Base-by-base conservation (phyloP, 2,888 invertebrate species). In the Fragum fragum region DNA sequence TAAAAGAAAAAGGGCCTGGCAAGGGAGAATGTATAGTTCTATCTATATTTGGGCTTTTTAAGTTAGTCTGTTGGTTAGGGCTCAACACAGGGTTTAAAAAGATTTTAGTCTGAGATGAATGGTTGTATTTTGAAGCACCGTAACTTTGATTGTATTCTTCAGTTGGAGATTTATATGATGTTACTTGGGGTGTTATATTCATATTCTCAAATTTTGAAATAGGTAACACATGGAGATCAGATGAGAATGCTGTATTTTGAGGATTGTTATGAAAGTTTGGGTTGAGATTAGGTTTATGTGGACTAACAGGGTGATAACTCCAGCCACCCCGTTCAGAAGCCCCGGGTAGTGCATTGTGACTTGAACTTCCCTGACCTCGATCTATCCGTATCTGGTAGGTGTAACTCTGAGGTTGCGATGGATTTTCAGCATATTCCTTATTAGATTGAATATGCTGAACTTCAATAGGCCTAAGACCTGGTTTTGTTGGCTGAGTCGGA, bases 31-130 rank as follows among this genome's bases (percentile, higher is more conserved):
- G 71, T 55, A 76, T 59, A 42, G 80, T 72, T 32, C 73, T 66
- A 32, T 80, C 80, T 29, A 59, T 71, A 66, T 66, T 73, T 29
- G 79, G 53, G 47, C 61, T 69, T 47, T 73, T 66, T 66, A 71
- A 52, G 28, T 63, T 69, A 39, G 69, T 57, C 42, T 82, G 76
- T 23, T 79, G 72, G 55, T 72, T 79, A 16, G 70, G 69, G 36
- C 61, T 72, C 18, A 82, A 55, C 42, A 79, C 72, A 18, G 83
- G 80, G 74, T 80, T 86, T 61, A 87, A 61, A 75, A 61, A 87
- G 23, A 87, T 85, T 42, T 80, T 85, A 47, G 86, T 80, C 68
- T 86, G 87, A 55, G 88, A 85, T 55, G 81, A 82, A 66, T 88
- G 69, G 47, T 71, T 71, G 36, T 53, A 9, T 53, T 53, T 36